Evolutionary conservation across 2,888 invertebrate genomes (phyloP).

Genomic region (Panzeria rudis): DNA sequence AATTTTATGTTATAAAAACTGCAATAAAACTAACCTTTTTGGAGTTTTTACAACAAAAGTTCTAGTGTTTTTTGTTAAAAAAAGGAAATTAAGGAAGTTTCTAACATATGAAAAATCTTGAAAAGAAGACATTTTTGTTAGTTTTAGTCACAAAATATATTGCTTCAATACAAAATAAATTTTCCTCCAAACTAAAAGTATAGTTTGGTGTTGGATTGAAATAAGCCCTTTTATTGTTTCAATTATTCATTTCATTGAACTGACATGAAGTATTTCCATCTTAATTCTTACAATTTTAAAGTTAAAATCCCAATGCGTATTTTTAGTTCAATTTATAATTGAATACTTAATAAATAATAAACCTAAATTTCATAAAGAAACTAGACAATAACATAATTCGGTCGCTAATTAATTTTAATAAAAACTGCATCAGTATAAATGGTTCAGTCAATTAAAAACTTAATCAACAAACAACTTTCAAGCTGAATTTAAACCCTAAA

Average conservation of each 20-base stretch:
- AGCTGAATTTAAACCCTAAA: too few species aligned
- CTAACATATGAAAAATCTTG: background rate
- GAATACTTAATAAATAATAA: too few species aligned
- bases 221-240: background rate
- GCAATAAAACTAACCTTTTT: background rate
- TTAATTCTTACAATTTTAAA: too few species aligned
- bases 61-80: slow-evolving; percentile 58
- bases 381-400: too few species aligned
- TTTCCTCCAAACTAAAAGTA: background rate
- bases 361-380: too few species aligned
- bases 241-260: too few species aligned
- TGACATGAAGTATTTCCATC: too few species aligned
- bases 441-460: too few species aligned
- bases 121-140: background rate
- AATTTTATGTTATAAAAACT: background rate
- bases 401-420: background rate
- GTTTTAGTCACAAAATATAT: too few species aligned
- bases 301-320: too few species aligned
- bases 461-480: too few species aligned
- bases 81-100: slow-evolving; percentile 29
- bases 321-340: too few species aligned
- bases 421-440: background rate
- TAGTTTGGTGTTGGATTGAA: background rate
- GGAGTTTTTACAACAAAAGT: background rate
- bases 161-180: background rate